A percentile compares a stretch with the other conserved stretches of the same genome.
Conservation (phyloP, 2,797 vertebrate genomes). For the Pangasius sanitwongsei region DNA sequence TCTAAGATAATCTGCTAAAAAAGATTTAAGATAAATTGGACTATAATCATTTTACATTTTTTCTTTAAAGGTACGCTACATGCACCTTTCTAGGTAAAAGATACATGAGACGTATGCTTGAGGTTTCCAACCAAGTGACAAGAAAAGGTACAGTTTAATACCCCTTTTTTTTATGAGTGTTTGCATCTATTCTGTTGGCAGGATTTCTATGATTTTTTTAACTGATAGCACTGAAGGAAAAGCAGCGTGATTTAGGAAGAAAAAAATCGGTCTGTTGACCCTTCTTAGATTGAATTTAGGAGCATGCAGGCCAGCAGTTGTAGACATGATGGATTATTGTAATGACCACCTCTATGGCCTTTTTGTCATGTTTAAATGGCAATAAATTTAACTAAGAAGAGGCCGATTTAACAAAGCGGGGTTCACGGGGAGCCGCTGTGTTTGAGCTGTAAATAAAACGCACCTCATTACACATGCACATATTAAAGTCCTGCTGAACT, state of each 20-base stretch:
- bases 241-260: slow-evolving; percentile 50
- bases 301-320: slow-evolving; percentile 86
- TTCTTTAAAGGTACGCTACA: not conserved
- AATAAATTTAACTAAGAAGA: slow-evolving; percentile 88
- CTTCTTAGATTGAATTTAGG: slow-evolving; percentile 94
- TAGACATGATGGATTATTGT: slow-evolving; percentile 98
- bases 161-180: not conserved
- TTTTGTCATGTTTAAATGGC: slow-evolving; percentile 98
- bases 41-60: not conserved
- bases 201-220: slow-evolving; percentile 4
- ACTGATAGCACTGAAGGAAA: not conserved
- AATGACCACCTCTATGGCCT: slow-evolving; percentile 88
- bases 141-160: not conserved
- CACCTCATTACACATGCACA: slow-evolving; percentile 79
- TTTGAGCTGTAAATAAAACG: slow-evolving; percentile 93
- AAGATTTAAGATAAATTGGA: not conserved
- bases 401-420: slow-evolving; percentile 79
- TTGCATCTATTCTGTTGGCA: not conserved
- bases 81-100: not conserved
- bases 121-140: not conserved
- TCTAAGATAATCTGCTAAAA: not conserved
- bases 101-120: not conserved
- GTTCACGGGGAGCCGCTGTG: slow-evolving; percentile 71
- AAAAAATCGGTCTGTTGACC: slow-evolving; percentile 85
- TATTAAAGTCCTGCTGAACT: slow-evolving; percentile 69